phyloP scores from a whole-genome alignment of 2,888 invertebrate species.

The Biston betularia region DNA sequence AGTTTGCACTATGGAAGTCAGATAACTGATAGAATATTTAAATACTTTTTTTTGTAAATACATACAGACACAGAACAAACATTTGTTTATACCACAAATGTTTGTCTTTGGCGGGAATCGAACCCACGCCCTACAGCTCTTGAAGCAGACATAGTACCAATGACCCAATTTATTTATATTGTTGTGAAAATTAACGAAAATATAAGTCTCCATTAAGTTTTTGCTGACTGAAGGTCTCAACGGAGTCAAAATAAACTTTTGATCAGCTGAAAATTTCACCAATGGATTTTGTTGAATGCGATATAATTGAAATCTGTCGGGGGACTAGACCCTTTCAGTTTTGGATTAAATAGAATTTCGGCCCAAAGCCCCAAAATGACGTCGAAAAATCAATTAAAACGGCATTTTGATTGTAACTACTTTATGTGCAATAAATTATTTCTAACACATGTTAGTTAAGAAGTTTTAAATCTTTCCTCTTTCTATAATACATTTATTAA shows the following conservation, averaged over 20 bases:
- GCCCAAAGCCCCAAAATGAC: conserved; percentile 23
- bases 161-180: no score
- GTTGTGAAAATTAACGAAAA: background rate
- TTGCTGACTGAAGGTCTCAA: background rate
- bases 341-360: conserved; percentile 29
- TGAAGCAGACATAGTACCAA: no score
- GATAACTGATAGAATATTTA: no score
- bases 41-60: no score
- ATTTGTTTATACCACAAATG: no score
- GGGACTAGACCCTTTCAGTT: conserved; percentile 35
- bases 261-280: conserved; percentile 36
- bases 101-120: no score
- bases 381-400: conserved; percentile 28
- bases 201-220: background rate
- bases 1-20: no score
- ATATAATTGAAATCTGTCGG: conserved; percentile 42
- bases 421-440: background rate
- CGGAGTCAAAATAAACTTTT: conserved; percentile 28
- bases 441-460: no score
- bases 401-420: conserved; percentile 14
- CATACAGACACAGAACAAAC: no score
- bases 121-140: no score
- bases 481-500: no score
- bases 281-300: conserved; percentile 40
- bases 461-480: no score